Conservation (phyloP, 2,797 vertebrate genomes). For the Centropyge bicolor region DNA sequence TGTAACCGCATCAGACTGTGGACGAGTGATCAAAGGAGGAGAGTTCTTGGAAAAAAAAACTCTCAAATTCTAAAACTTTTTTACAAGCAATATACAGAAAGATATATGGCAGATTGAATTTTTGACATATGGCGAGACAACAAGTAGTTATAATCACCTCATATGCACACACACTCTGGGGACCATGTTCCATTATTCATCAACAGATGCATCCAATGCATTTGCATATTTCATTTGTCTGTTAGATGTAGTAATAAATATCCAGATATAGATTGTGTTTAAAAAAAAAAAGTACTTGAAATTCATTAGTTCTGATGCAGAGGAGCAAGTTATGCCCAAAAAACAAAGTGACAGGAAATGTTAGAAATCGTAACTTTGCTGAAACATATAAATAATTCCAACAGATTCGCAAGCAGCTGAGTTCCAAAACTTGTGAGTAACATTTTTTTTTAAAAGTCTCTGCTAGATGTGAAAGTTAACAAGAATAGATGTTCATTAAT, state of each 20-base stretch:
- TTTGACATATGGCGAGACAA: constrained; percentile 21
- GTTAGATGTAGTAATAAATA: constrained; percentile 44
- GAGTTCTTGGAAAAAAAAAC: constrained; percentile 11
- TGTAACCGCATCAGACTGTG: constrained; percentile 1
- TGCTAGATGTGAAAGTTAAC: neutral
- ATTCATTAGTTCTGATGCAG: constrained; percentile 33
- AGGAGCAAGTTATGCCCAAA: neutral
- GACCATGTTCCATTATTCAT: constrained; percentile 60
- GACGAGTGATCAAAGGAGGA: constrained; percentile 26
- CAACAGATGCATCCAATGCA: constrained; percentile 29
- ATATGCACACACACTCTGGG: neutral
- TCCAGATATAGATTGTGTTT: constrained; percentile 30
- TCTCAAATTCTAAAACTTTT: neutral
- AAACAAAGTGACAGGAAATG: neutral
- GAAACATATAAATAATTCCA: constrained; percentile 13
- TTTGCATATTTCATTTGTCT: constrained; percentile 60
- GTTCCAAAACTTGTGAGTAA: neutral
- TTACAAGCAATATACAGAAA: neutral
- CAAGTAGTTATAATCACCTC: constrained; percentile 28
- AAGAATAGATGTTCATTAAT: neutral
- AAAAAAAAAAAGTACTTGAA: constrained; percentile 18
- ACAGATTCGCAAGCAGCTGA: constrained; percentile 4
- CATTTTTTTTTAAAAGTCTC: neutral
- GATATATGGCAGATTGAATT: constrained; percentile 4
- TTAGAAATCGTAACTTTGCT: neutral